phyloP scores from a whole-genome alignment of 1,140 invertebrate species.

The Mylabris phalerata region DNA sequence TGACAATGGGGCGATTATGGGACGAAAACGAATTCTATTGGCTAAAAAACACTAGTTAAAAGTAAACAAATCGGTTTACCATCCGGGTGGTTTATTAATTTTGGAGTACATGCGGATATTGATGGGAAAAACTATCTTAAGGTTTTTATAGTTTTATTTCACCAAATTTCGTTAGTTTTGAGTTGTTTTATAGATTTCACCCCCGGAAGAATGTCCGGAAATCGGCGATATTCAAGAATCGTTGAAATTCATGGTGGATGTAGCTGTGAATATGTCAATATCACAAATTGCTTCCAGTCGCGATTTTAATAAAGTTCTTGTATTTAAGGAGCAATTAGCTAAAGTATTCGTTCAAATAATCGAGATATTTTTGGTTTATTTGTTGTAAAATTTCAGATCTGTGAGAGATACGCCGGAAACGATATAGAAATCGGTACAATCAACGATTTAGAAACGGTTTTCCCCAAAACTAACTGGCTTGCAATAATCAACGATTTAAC shows the following conservation, averaged over 20 bases:
- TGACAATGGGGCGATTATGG: conserved; percentile 68
- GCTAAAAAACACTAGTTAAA: conserved; percentile 68
- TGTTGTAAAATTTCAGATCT: too few relatives aligned
- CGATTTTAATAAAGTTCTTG: too few relatives aligned
- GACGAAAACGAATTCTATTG: conserved; percentile 54
- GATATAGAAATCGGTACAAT: background rate
- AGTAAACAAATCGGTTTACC: conserved; percentile 57
- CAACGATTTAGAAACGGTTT: conserved; percentile 1
- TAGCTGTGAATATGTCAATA: too few relatives aligned
- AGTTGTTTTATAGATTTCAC: background rate
- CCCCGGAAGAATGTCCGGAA: too few relatives aligned
- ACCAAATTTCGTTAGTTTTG: too few relatives aligned
- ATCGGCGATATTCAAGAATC: too few relatives aligned
- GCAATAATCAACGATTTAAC: conserved; percentile 4
- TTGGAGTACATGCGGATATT: background rate
- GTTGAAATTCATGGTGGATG: too few relatives aligned
- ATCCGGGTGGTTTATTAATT: conserved; percentile 3
- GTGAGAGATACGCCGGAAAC: too few relatives aligned
- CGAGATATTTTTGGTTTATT: too few relatives aligned
- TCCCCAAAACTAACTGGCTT: background rate
- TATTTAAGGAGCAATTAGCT: too few relatives aligned
- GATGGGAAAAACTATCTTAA: conserved; percentile 5
- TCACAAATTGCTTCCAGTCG: too few relatives aligned
- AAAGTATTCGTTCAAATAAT: too few relatives aligned
- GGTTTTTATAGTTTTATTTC: background rate